Conservation (phyloP, 2,113 vertebrate species). For the Brachirus orientalis region DNA sequence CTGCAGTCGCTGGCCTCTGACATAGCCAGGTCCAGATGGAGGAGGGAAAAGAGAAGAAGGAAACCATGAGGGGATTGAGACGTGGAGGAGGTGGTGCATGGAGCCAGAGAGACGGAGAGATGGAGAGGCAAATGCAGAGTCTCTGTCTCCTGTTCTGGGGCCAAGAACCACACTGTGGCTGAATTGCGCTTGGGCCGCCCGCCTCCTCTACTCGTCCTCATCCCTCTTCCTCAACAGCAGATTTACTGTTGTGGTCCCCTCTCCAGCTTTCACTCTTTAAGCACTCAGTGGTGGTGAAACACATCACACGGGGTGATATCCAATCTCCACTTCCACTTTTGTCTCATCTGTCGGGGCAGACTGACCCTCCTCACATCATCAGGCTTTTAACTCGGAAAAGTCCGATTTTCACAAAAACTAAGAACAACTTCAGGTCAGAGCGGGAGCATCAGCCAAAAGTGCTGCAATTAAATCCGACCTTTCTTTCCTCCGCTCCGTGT, state of each 20-base stretch:
- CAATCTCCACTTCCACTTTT: slow-evolving; percentile 24
- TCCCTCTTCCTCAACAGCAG: too few relatives aligned
- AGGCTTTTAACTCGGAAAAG: slow-evolving; percentile 15
- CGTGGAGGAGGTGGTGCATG: too few relatives aligned
- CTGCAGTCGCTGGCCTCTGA: not conserved
- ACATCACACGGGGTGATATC: slow-evolving; percentile 38
- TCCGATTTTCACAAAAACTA: not conserved
- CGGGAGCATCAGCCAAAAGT: slow-evolving; percentile 2
- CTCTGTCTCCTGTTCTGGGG: slow-evolving; percentile 44
- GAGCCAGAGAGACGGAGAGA: too few relatives aligned
- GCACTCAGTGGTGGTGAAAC: too few relatives aligned
- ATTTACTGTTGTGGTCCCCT: too few relatives aligned
- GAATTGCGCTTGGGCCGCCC: slow-evolving; percentile 41
- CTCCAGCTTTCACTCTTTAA: too few relatives aligned
- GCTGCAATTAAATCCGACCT: slow-evolving; percentile 42
- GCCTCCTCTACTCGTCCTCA: slow-evolving; percentile 1
- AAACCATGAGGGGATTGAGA: slow-evolving; percentile 2
- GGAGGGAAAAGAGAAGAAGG: not conserved
- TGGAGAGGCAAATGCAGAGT: slow-evolving; percentile 31
- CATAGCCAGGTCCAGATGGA: slow-evolving; percentile 14
- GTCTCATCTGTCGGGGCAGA: too few relatives aligned
- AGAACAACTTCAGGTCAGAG: not conserved
- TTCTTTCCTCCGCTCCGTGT: slow-evolving; percentile 9
- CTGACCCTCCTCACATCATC: slow-evolving; percentile 29
- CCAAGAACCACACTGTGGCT: slow-evolving; percentile 49